These are phyloP conservation scores for Gymnothorax reevesii DNA, from an alignment of 2,797 vertebrate genomes.

Conservation along the genomic window DNA sequence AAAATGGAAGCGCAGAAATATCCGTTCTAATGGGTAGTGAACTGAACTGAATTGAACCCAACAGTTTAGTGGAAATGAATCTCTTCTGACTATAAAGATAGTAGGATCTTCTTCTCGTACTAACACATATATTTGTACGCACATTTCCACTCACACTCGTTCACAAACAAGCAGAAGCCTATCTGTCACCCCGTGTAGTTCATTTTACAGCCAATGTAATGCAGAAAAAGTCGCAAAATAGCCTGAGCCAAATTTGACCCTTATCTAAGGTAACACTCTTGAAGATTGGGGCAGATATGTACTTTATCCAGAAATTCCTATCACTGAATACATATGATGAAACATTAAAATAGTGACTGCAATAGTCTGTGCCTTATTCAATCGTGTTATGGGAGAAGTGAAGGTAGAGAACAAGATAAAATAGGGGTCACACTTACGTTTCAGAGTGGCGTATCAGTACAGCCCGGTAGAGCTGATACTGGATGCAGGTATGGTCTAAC, in stretches of 20 bases:
- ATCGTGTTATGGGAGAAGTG: background rate
- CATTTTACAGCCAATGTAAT: background rate
- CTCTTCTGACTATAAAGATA: no score
- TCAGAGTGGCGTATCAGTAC: conserved; percentile 89
- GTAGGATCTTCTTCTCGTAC: background rate
- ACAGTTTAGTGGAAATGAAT: no score
- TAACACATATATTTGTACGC: background rate
- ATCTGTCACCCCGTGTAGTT: background rate
- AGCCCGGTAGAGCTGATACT: conserved; percentile 90
- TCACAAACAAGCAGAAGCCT: background rate
- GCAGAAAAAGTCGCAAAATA: background rate
- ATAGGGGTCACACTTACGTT: conserved; percentile 72
- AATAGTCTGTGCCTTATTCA: background rate
- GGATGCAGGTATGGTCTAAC: conserved; percentile 78
- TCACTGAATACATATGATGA: conserved; percentile 1
- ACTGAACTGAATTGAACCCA: no score
- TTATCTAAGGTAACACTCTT: background rate
- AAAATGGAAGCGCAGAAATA: no score
- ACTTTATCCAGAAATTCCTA: background rate
- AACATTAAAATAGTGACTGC: background rate
- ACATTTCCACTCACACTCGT: background rate
- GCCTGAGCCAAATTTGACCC: background rate
- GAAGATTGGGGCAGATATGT: background rate
- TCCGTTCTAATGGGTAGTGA: no score
- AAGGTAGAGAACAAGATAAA: background rate